Evolutionary conservation across 2,888 invertebrate species (phyloP), one percentile per base, ranked within the genome.

Genomic region (Anodontia alba): DNA sequence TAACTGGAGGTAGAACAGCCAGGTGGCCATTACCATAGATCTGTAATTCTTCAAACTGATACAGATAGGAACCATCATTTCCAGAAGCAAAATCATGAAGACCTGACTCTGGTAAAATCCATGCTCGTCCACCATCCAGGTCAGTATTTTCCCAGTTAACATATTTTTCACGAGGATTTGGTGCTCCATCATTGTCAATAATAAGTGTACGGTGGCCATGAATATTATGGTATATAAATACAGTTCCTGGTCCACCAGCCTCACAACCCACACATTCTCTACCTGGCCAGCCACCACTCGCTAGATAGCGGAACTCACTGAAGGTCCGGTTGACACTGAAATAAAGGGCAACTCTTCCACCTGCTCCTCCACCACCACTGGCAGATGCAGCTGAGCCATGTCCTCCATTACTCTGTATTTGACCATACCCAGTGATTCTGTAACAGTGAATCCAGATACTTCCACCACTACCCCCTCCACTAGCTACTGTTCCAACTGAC

Each of bases 381-480:
- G 43, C 38, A n/a, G 15, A 68, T 62, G 5, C 46, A 20, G 67
- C 15, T 20, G 89, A 86, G 0, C 89, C 90, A 20, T 83, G 71
- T n/a, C 90, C 90, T 36, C 89, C 90, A 43, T 42, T 80, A 8
- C 87, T 79, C 20, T 87, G 80, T 12, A 90, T 78, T 33, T 66
- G 80, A 33, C 90, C 90, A 78, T 87, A 90, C 20, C 88, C 89
- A 23, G 89, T 88, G 20, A 90, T 86, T 15, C 79, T 81, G 75
- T 88, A 29, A 51, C 80, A 80, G 74, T 90, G 87, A 15, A 91
- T 82, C 89, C 90, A 90, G 10, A 91, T 87, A 73, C 90, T 90
- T 0, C 91, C 91, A 10, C 91, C 91, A 73, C 91, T 91, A 0
- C 90, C 91, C 10, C 91, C 91, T 17, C 91, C 91, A 57, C 87